Conservation (phyloP, 2,797 vertebrate species). For the Sebastolobus alascanus region DNA sequence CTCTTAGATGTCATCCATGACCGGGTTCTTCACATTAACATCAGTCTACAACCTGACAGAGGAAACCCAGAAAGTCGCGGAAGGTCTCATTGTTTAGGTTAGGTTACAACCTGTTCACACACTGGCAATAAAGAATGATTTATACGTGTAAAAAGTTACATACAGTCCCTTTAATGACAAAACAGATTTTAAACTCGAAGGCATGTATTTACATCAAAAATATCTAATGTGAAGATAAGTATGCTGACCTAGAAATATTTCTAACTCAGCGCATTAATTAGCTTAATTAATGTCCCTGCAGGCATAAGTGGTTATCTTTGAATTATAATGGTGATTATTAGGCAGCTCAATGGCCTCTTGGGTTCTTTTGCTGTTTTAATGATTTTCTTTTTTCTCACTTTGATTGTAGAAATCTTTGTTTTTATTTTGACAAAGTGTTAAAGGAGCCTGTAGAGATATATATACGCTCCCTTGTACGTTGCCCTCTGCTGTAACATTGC, state of each 20-base stretch:
- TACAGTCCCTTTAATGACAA: neutral
- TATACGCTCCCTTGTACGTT: slow-evolving; percentile 8
- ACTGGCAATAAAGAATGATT: too few relatives aligned
- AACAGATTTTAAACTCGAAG: slow-evolving; percentile 20
- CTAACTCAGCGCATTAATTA: slow-evolving; percentile 56
- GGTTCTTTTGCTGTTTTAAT: slow-evolving; percentile 17
- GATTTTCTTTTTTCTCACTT: slow-evolving; percentile 1
- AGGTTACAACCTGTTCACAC: too few relatives aligned
- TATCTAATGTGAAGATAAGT: slow-evolving; percentile 23
- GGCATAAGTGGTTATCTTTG: slow-evolving; percentile 52
- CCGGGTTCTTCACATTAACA: too few relatives aligned
- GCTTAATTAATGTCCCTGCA: slow-evolving; percentile 61
- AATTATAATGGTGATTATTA: slow-evolving; percentile 59
- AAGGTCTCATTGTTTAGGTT: too few relatives aligned
- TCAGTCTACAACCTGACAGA: too few relatives aligned
- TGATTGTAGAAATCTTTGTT: neutral
- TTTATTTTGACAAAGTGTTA: neutral
- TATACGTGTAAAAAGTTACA: too few relatives aligned
- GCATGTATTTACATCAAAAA: slow-evolving; percentile 32
- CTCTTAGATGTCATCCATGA: too few relatives aligned
- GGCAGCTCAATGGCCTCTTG: slow-evolving; percentile 26
- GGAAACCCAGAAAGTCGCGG: too few relatives aligned
- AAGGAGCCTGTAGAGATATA: slow-evolving; percentile 34
- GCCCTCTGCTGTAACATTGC: slow-evolving; percentile 58
- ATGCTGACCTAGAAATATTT: slow-evolving; percentile 57